These are phyloP conservation scores for Pionites leucogaster DNA, from an alignment of 2,113 vertebrate species.

Conservation along the genomic window DNA sequence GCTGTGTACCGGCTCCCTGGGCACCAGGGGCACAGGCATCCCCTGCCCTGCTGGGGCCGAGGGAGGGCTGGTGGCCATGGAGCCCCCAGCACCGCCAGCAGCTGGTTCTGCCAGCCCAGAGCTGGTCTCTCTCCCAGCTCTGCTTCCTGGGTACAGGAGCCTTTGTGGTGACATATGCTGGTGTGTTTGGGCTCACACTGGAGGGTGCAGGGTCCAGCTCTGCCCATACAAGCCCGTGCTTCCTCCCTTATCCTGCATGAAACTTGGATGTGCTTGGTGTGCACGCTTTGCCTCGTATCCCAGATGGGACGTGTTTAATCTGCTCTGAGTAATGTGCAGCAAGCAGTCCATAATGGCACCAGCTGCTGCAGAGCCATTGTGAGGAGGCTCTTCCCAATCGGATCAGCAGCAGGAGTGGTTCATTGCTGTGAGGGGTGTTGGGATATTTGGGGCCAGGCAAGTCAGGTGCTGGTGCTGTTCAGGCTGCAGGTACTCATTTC, in stretches of 20 bases:
- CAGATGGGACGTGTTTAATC: neutral
- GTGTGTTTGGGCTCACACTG: fast-evolving
- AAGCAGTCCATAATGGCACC: fast-evolving
- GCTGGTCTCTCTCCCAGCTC: neutral
- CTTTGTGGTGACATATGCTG: fast-evolving
- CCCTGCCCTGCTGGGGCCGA: fast-evolving
- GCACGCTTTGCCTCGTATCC: neutral
- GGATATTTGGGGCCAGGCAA: neutral
- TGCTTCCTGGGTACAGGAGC: neutral
- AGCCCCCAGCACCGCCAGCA: neutral
- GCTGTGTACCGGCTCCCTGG: neutral
- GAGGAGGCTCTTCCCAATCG: fast-evolving
- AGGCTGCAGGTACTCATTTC: neutral
- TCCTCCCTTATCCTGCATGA: neutral
- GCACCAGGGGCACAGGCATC: neutral
- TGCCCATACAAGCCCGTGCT: neutral
- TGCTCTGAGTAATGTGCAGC: neutral
- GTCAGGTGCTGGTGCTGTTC: fast-evolving
- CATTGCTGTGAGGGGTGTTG: fast-evolving
- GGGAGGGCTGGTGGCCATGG: neutral
- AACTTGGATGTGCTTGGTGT: neutral
- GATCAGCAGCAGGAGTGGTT: neutral
- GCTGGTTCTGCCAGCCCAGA: fast-evolving
- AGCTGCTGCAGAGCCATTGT: fast-evolving
- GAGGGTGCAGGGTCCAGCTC: fast-evolving